These are phyloP conservation scores for Dreissena rostriformis DNA, from an alignment of 1,140 invertebrate species.

Conservation along the genomic window DNA sequence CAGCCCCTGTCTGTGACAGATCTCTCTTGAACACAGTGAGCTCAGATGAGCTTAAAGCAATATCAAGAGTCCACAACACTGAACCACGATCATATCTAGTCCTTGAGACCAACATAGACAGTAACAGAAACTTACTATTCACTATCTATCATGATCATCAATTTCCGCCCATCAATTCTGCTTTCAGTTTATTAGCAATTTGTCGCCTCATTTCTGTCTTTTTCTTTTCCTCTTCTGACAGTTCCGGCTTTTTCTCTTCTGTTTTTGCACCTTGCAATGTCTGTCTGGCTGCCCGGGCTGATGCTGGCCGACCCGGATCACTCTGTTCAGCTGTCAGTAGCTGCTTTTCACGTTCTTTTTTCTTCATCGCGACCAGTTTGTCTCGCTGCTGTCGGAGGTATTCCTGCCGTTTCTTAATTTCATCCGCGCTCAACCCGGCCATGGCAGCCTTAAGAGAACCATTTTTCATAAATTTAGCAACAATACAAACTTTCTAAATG, in stretches of 20 bases:
- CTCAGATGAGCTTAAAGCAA: too few relatives aligned
- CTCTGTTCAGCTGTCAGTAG: constrained; percentile 80
- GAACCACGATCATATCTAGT: too few relatives aligned
- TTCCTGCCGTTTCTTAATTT: constrained; percentile 90
- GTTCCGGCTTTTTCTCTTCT: constrained; percentile 79
- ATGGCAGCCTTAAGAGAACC: constrained; percentile 63
- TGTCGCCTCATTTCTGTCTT: constrained; percentile 90
- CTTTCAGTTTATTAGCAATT: constrained; percentile 90
- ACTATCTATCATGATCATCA: constrained; percentile 23
- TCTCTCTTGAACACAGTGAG: too few relatives aligned
- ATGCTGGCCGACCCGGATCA: constrained; percentile 84
- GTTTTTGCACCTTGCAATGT: constrained; percentile 79
- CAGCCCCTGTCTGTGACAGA: too few relatives aligned
- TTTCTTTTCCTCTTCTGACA: constrained; percentile 78
- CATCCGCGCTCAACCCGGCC: constrained; percentile 82
- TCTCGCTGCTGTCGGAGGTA: constrained; percentile 94
- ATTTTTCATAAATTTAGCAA: neutral
- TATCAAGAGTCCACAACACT: too few relatives aligned
- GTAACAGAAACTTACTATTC: neutral
- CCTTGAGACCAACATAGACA: too few relatives aligned
- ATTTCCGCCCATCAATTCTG: constrained; percentile 86
- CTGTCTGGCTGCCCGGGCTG: constrained; percentile 86
- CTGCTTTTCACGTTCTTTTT: constrained; percentile 90
- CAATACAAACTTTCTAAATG: too few relatives aligned
- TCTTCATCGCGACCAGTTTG: constrained; percentile 93